Conservation (phyloP, 2,113 vertebrate genomes). For the Noturus placidus region DNA sequence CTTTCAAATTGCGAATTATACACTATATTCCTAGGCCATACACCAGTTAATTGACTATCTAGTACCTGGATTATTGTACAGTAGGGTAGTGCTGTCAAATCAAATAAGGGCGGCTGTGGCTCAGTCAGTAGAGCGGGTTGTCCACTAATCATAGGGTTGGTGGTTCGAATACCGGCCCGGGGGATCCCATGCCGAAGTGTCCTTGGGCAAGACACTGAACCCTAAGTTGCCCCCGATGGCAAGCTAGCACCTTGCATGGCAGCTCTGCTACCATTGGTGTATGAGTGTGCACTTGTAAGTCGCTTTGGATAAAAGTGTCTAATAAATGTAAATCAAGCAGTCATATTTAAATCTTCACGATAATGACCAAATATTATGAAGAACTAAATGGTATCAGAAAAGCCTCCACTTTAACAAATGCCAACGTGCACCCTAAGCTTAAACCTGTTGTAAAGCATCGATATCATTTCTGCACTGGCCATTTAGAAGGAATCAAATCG, state of each 20-base stretch:
- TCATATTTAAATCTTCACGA: background rate
- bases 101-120: too few relatives aligned
- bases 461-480: background rate
- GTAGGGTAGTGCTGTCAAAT: background rate
- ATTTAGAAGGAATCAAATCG: background rate
- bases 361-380: background rate
- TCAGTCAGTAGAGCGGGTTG: too few relatives aligned
- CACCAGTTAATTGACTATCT: background rate
- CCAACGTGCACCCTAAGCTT: background rate
- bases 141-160: too few relatives aligned
- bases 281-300: too few relatives aligned
- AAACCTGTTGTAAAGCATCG: background rate
- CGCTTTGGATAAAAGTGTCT: too few relatives aligned
- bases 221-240: too few relatives aligned
- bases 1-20: background rate
- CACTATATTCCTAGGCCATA: background rate
- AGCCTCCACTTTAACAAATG: background rate
- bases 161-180: too few relatives aligned
- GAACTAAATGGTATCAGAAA: background rate
- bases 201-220: too few relatives aligned
- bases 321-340: too few relatives aligned
- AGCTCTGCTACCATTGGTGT: too few relatives aligned
- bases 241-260: too few relatives aligned
- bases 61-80: background rate
- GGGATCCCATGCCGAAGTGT: too few relatives aligned